Percentiles rank a stretch among this genome's conserved stretches.
Conservation (phyloP, 2,888 invertebrate species). For the Adelognathus sp. region DNA sequence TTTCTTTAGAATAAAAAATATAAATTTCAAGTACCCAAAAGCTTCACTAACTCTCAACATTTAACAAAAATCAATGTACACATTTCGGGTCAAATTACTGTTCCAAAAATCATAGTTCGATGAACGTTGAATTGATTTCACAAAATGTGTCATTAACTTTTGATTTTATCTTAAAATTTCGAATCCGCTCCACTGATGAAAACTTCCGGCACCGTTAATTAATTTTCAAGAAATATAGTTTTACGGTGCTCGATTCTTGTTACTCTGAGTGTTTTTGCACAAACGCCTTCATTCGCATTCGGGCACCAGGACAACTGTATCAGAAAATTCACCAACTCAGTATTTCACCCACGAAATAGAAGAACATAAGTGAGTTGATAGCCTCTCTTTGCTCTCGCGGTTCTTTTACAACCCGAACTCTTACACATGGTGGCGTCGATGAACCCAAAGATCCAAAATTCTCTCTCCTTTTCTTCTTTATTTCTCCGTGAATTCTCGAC, state of each 20-base stretch:
- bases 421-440: not conserved
- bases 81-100: too few species aligned
- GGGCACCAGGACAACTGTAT: constrained; percentile 1
- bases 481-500: not conserved
- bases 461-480: not conserved
- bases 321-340: constrained; percentile 72
- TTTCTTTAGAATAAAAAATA: too few species aligned
- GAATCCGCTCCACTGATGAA: too few species aligned
- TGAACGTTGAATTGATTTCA: too few species aligned
- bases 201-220: too few species aligned
- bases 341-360: constrained; percentile 62
- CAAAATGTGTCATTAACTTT: too few species aligned
- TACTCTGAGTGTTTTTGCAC: not conserved
- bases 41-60: too few species aligned
- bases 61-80: too few species aligned
- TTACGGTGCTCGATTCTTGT: not conserved
- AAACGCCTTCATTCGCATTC: not conserved
- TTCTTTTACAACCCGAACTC: constrained; percentile 49
- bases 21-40: too few species aligned
- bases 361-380: not conserved
- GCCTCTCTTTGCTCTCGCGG: constrained; percentile 21
- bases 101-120: too few species aligned
- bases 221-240: too few species aligned
- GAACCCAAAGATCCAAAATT: not conserved
- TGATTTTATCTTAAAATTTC: too few species aligned